These are phyloP conservation scores for Euplexia lucipara DNA, from an alignment of 2,888 invertebrate genomes.

Conservation along the genomic window DNA sequence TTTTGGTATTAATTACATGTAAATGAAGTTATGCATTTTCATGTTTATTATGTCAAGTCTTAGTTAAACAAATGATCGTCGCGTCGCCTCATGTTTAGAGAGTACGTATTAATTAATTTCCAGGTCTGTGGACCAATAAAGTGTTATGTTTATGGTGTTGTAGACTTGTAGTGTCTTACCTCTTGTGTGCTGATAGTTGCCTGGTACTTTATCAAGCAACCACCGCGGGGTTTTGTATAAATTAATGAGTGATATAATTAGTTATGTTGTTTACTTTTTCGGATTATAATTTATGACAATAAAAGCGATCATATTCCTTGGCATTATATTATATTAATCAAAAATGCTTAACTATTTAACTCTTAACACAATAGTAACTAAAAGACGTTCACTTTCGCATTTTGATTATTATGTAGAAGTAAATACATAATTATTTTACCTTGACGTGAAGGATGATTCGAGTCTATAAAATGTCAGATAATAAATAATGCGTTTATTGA, in stretches of 20 bases:
- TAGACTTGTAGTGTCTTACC: conserved; percentile 4
- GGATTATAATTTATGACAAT: no score
- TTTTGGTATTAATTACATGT: conserved; percentile 29
- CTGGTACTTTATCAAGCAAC: conserved; percentile 20
- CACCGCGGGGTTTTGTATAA: background rate
- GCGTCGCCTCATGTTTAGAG: conserved; percentile 28
- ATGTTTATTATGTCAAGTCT: conserved; percentile 40
- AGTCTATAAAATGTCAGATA: conserved; percentile 33
- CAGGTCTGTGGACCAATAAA: conserved; percentile 17
- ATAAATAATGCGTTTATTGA: conserved; percentile 32
- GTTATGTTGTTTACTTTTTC: background rate
- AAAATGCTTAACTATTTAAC: background rate
- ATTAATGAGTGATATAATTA: background rate
- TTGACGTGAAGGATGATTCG: conserved; percentile 25
- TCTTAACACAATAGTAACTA: background rate
- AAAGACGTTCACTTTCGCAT: conserved; percentile 6
- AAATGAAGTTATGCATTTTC: conserved; percentile 17
- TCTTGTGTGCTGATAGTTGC: conserved; percentile 12
- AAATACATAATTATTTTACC: conserved; percentile 22
- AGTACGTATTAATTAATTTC: conserved; percentile 25
- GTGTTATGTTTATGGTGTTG: conserved; percentile 12
- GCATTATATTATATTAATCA: background rate
- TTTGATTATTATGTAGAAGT: background rate
- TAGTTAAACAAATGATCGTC: conserved; percentile 45
- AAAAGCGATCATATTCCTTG: background rate